Evolutionary conservation across 2,113 vertebrate genomes (phyloP).

Genomic region (Trochalopteron elliotii): DNA sequence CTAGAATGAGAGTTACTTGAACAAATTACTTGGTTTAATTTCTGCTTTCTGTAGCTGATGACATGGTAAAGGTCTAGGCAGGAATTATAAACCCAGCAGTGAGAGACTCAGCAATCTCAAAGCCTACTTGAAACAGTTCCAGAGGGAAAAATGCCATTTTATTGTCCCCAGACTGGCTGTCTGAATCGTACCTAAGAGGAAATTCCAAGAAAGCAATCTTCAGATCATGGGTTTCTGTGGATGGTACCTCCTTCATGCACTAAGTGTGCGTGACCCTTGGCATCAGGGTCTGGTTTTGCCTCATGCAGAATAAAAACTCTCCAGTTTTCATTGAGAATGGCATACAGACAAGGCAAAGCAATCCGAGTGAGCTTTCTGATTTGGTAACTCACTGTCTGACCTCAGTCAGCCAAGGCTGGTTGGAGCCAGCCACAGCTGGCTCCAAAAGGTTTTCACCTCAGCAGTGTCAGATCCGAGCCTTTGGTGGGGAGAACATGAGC

Average conservation of each 20-base stretch:
- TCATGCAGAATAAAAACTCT: constrained; percentile 34
- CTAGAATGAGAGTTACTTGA: neutral
- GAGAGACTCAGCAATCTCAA: neutral
- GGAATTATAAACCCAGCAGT: neutral
- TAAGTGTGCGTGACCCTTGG: constrained; percentile 37
- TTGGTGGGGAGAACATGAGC: neutral
- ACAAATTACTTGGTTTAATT: neutral
- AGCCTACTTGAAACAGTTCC: neutral
- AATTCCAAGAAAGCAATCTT: constrained; percentile 54
- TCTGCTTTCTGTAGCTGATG: neutral
- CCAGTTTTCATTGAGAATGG: neutral
- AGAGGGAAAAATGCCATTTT: neutral
- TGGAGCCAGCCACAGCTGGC: neutral
- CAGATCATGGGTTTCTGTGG: neutral
- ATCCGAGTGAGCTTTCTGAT: neutral
- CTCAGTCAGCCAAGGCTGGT: neutral
- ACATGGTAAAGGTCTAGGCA: neutral
- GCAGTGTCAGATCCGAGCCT: neutral
- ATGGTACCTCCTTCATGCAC: constrained; percentile 18
- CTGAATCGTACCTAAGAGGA: constrained; percentile 37
- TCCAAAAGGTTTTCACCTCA: neutral
- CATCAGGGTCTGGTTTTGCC: constrained; percentile 17
- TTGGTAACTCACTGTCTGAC: neutral
- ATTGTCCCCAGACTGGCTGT: neutral
- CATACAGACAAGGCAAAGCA: constrained; percentile 27